These are phyloP conservation scores for Mycalesis mineus DNA, from an alignment of 2,888 invertebrate genomes.

Conservation along the genomic window DNA sequence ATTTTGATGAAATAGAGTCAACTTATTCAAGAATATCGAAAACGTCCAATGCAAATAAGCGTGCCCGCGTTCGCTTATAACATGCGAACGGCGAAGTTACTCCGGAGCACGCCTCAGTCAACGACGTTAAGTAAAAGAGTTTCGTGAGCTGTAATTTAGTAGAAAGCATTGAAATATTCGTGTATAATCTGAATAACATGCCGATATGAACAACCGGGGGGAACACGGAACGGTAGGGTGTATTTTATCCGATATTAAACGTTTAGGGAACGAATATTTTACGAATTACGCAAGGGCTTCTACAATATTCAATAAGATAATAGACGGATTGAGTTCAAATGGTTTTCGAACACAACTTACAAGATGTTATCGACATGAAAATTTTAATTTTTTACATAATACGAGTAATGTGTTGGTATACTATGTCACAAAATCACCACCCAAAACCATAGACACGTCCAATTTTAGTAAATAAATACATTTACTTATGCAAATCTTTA, in stretches of 20 bases:
- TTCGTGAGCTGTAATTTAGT: conserved; percentile 76
- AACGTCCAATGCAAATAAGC: conserved; percentile 25
- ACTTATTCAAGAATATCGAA: conserved; percentile 15
- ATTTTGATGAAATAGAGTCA: background rate
- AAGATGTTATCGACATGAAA: no score
- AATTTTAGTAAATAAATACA: no score
- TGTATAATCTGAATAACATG: conserved; percentile 79
- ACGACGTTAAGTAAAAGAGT: conserved; percentile 70
- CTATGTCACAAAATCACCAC: no score
- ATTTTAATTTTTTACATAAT: no score
- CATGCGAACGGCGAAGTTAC: conserved; percentile 34
- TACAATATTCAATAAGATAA: conserved; percentile 69
- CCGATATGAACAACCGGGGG: conserved; percentile 78
- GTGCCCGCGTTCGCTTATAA: conserved; percentile 37
- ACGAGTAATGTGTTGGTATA: no score
- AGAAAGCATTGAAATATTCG: conserved; percentile 79
- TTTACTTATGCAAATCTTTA: no score
- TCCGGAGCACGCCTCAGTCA: conserved; percentile 42
- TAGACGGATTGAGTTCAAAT: conserved; percentile 39
- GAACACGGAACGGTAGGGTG: conserved; percentile 63
- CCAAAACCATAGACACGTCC: no score
- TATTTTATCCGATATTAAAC: conserved; percentile 78
- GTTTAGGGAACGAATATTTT: conserved; percentile 73
- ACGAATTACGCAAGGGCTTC: conserved; percentile 66
- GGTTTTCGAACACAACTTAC: background rate